These are phyloP conservation scores for Passer domesticus DNA, from an alignment of 2,113 vertebrate genomes.

Conservation along the genomic window DNA sequence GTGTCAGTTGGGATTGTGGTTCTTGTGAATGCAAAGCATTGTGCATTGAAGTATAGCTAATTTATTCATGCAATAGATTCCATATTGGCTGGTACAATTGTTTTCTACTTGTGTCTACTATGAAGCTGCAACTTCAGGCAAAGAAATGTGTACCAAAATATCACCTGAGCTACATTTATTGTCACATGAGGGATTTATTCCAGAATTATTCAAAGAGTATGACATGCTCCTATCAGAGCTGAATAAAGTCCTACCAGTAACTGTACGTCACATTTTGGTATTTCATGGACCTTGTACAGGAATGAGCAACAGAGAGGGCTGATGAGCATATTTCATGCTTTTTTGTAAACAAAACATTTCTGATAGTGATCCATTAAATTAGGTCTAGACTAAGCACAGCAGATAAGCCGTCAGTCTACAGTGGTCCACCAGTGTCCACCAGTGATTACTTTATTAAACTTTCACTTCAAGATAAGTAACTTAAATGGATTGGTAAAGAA, in stretches of 20 bases:
- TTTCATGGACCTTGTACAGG: not conserved
- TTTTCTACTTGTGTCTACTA: not conserved
- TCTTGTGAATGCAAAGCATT: not conserved
- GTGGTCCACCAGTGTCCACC: not conserved
- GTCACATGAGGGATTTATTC: not conserved
- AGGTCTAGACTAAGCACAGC: not conserved
- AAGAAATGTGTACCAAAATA: not conserved
- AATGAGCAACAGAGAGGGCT: not conserved
- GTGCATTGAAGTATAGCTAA: not conserved
- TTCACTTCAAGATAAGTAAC: conserved; percentile 13
- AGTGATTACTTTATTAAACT: conserved; percentile 14
- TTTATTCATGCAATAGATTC: not conserved
- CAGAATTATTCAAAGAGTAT: not conserved
- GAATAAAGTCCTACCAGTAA: not conserved
- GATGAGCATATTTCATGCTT: not conserved
- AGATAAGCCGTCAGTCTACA: not conserved
- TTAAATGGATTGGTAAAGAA: not conserved
- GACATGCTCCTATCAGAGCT: not conserved
- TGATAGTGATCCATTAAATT: not conserved
- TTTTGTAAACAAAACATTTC: not conserved
- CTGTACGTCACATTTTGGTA: not conserved
- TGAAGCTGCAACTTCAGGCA: not conserved
- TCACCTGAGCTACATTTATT: not conserved
- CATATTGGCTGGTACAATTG: not conserved
- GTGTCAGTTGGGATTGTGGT: not conserved